phyloP scores from a whole-genome alignment of 2,797 vertebrate genomes.

The Hippopotamyrus pictus region DNA sequence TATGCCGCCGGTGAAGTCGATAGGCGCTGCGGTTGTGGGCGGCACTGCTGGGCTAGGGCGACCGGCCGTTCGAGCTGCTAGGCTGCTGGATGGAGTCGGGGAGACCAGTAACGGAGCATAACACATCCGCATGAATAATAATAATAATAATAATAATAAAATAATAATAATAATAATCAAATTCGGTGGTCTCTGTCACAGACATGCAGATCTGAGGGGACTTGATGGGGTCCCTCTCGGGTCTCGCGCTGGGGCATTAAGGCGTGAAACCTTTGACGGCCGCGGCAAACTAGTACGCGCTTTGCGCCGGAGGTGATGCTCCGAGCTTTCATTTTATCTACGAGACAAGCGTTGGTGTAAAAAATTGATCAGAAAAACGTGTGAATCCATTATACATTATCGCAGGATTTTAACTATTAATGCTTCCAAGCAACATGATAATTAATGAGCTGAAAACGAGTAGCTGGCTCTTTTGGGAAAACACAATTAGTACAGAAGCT shows the following conservation, averaged over 20 bases:
- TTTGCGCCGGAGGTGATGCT: constrained; percentile 58
- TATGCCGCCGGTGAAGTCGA: constrained; percentile 17
- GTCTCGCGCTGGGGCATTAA: constrained; percentile 21
- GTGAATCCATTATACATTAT: constrained; percentile 67
- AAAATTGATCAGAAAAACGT: constrained; percentile 66
- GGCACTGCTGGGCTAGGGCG: constrained; percentile 26
- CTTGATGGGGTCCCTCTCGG: constrained; percentile 34
- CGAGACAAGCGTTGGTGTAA: constrained; percentile 64
- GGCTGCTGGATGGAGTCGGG: constrained; percentile 31
- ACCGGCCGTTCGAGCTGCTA: constrained; percentile 38
- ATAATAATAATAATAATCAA: constrained; percentile 29
- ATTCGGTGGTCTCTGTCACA: constrained; percentile 56
- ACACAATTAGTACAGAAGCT: constrained; percentile 63
- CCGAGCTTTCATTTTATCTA: constrained; percentile 54
- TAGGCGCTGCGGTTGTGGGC: constrained; percentile 22
- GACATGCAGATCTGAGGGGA: constrained; percentile 51
- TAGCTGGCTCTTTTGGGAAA: constrained; percentile 62
- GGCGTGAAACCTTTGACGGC: constrained; percentile 38
- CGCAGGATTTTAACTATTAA: constrained; percentile 73
- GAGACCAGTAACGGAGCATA: constrained; percentile 44
- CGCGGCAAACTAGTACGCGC: constrained; percentile 19
- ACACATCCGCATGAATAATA: constrained; percentile 43
- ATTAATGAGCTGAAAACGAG: constrained; percentile 73
- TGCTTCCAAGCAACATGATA: constrained; percentile 66
- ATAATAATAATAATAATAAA: constrained; percentile 17